A percentile compares a stretch with the other conserved stretches of the same genome.
Evolutionary conservation across 2,113 vertebrate genomes (phyloP).

Genomic region (Casuarius casuarius): DNA sequence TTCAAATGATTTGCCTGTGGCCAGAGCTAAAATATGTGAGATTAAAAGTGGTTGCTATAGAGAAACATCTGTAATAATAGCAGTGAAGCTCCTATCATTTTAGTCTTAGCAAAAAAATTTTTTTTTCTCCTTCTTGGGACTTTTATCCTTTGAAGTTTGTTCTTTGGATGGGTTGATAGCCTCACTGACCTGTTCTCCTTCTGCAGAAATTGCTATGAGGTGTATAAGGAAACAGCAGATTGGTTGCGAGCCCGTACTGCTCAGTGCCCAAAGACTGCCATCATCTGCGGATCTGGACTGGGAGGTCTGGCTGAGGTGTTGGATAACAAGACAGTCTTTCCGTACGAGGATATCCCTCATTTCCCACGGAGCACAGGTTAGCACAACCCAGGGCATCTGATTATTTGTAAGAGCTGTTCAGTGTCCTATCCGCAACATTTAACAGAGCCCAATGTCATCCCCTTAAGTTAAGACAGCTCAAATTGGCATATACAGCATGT

Average conservation of each 20-base stretch:
- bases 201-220: constrained; percentile 18
- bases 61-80: background rate
- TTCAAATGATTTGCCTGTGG: background rate
- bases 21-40: background rate
- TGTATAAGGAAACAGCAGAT: constrained; percentile 42
- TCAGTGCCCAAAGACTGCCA: constrained; percentile 74
- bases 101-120: background rate
- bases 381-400: background rate
- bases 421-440: background rate
- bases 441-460: background rate
- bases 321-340: constrained; percentile 62
- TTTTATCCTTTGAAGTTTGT: background rate
- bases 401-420: background rate
- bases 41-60: background rate
- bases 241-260: background rate
- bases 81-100: background rate
- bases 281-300: constrained; percentile 86
- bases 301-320: constrained; percentile 79
- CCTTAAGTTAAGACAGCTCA: accelerated
- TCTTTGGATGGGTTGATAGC: background rate
- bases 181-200: background rate
- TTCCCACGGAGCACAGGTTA: constrained; percentile 82
- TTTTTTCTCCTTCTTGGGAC: background rate
- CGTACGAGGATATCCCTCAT: constrained; percentile 78
- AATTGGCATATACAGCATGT: accelerated